Evolutionary conservation across 2,797 vertebrate genomes (phyloP), one percentile per base, ranked within the genome.

Genomic region (Gymnothorax javanicus): DNA sequence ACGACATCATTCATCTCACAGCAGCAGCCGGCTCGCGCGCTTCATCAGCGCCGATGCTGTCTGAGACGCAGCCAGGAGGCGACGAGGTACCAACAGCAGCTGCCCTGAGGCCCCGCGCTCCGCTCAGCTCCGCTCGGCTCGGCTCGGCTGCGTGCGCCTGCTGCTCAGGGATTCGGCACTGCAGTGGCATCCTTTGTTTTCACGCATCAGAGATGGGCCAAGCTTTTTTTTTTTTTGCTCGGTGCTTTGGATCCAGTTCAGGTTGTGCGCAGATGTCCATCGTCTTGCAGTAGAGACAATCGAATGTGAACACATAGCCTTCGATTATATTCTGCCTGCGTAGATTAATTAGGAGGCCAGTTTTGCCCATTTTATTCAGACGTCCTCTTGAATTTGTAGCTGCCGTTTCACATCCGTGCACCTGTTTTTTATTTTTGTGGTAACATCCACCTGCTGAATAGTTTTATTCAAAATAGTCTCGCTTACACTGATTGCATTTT

Each of bases 101-200:
- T 6, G 15, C 75, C 75, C 75, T 8, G 75, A 54, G 43, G 75
- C 75, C 75, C 25, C 7, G 25, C 23, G n/a, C 8, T 11, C 7
- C 7, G 7, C 58, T 13, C 8, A 59, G 58, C 62, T 7, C 4
- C 7, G 20, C 56, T 1, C 0, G n/a, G 54, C 57, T 25, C 81
- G 0, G 64, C 90, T 79, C 88, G 89, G 90, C 91, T 91, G 90
- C 91, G 90, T 93, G 93, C 91, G 91, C 93, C 93, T 92, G 93
- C 94, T 93, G 92, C 93, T 93, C 90, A 88, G 93, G 93, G 94
- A 93, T 33, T 17, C 71, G 90, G 89, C 90, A 87, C 90, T 89
- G 90, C 90, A 90, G 89, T 89, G 90, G 90, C 91, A 91, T 91
- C 91, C 90, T 93, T 94, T 91, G 93, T 90, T 90, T 92, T 91